Evolutionary conservation across 2,797 vertebrate species (phyloP), one percentile per base, ranked within the genome.

Genomic region (Spheniscus humboldti): DNA sequence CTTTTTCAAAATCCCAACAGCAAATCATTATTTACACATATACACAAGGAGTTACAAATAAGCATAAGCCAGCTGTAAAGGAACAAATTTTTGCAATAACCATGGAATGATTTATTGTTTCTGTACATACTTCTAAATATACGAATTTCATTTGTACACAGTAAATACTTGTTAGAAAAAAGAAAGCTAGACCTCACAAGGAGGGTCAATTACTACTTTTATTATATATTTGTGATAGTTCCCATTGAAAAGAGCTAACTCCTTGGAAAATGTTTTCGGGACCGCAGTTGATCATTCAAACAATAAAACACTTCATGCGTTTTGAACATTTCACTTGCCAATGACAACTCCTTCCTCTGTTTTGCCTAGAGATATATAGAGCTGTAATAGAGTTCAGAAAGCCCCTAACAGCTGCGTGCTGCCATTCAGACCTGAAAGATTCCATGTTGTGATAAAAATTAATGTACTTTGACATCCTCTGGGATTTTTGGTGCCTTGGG

Each of bases 351-450:
- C 96, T 95, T 98, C 97, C 97, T 96, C 98, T 97, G 92, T 96
- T 97, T 97, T 97, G 97, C 97, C 97, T 97, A 97, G 98, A 99
- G 98, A 99, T 98, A 98, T 98, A 98, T 93, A 98, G 98, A 98
- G 98, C 98, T 98, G 97, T 95, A 96, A 98, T 95, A 98, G 97
- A 98, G 98, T 98, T 98, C 98, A 98, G 97, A 98, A 98, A 99
- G 98, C 97, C 97, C 98, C 97, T 96, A 98, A 98, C 99, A 99
- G 99, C 99, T 98, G 98, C 97, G 97, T 97, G 98, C 98, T 99
- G 99, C 98, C 98, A 99, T 98, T 99, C 98, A 99, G 98, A 99
- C 98, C 98, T 98, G 98, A 98, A 98, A 98, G 98, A 98, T 98
- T 98, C 98, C 98, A 97, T 98, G 98, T 98, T 98, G 98, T 98